Percentiles rank a stretch among this genome's conserved stretches.
Evolutionary conservation across 2,113 vertebrate genomes (phyloP).

Genomic region (Trichechus manatus): DNA sequence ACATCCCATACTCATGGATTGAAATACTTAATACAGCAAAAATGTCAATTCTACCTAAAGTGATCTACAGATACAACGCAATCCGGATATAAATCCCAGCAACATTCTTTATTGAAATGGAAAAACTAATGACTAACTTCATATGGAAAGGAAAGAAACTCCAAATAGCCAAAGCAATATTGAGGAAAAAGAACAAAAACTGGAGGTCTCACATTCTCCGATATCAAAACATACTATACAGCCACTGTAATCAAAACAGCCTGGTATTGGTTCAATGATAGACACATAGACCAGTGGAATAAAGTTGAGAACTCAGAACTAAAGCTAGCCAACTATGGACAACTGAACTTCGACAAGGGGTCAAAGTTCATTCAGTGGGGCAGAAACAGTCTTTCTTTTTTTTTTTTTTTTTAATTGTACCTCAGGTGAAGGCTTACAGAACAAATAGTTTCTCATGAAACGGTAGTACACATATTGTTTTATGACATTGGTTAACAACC

Average conservation of each 20-base stretch:
- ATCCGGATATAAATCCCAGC: not conserved
- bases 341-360: not conserved
- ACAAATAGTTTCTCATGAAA: no score
- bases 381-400: not conserved
- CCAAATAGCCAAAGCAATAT: not conserved
- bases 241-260: not conserved
- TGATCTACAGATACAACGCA: not conserved
- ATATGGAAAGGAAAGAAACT: not conserved
- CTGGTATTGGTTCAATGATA: not conserved
- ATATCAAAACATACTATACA: not conserved
- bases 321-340: not conserved
- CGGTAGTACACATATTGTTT: no score
- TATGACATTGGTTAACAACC: no score
- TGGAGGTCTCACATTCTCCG: not conserved
- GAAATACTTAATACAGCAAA: no score
- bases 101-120: no score
- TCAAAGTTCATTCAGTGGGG: not conserved
- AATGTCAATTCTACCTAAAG: no score
- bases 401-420: no score
- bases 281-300: not conserved
- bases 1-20: no score
- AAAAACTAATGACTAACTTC: not conserved
- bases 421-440: no score
- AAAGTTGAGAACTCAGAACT: not conserved
- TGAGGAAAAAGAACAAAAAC: not conserved